Conservation (phyloP, 1,140 invertebrate species). For the Sinonovacula constricta region DNA sequence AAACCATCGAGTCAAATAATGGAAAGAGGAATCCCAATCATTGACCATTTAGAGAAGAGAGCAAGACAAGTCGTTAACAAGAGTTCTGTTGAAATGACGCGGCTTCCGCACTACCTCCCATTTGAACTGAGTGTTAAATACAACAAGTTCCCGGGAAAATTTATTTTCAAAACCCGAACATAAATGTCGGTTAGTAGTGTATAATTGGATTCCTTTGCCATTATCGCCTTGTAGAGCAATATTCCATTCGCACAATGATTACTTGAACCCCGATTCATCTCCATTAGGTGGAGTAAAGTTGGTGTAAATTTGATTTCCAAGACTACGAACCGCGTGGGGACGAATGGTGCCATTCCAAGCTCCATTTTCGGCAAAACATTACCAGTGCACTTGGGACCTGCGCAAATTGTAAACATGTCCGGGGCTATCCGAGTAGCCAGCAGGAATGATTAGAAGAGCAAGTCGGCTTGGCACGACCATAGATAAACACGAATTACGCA, state of each 20-base stretch:
- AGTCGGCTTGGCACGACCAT: constrained; percentile 29
- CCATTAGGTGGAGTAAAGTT: constrained; percentile 37
- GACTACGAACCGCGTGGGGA: constrained; percentile 29
- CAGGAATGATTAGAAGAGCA: constrained; percentile 33
- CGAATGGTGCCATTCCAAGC: constrained; percentile 19
- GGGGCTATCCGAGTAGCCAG: constrained; percentile 21
- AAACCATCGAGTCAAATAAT: too few species aligned
- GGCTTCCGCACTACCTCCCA: too few species aligned
- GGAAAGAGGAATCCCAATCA: too few species aligned
- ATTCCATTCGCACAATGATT: constrained; percentile 31
- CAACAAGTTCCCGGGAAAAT: constrained; percentile 32
- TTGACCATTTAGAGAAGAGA: too few species aligned
- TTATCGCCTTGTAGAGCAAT: constrained; percentile 33
- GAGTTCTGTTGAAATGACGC: too few species aligned
- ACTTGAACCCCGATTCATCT: constrained; percentile 37
- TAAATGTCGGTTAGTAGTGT: constrained; percentile 35
- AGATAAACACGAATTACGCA: constrained; percentile 51
- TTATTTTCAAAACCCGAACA: constrained; percentile 31
- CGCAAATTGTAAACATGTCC: constrained; percentile 21
- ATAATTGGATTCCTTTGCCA: constrained; percentile 29
- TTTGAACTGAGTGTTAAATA: constrained; percentile 32
- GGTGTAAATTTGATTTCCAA: constrained; percentile 47
- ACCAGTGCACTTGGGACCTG: constrained; percentile 20
- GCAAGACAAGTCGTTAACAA: too few species aligned
- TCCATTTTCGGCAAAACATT: constrained; percentile 47